Evolutionary conservation across 2,113 vertebrate genomes (phyloP).

Genomic region (Larimichthys crocea): DNA sequence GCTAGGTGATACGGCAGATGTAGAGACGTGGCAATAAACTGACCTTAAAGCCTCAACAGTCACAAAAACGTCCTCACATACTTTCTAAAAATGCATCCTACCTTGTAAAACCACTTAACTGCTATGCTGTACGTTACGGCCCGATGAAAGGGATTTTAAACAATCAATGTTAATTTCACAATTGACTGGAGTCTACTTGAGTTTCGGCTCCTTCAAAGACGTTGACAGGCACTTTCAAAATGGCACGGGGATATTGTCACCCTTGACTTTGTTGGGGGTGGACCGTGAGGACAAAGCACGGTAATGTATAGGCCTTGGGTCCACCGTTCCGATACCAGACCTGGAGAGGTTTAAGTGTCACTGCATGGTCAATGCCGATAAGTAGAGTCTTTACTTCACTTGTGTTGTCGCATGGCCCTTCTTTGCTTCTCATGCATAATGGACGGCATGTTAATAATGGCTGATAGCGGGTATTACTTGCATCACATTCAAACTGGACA

Average conservation of each 20-base stretch:
- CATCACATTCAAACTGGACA: slow-evolving; percentile 50
- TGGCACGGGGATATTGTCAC: slow-evolving; percentile 16
- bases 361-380: slow-evolving; percentile 10
- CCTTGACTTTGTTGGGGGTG: slow-evolving; percentile 38
- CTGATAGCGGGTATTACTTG: slow-evolving; percentile 52
- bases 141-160: background rate
- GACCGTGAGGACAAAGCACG: slow-evolving; percentile 22
- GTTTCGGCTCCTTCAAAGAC: slow-evolving; percentile 30
- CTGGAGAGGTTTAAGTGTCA: slow-evolving; percentile 61
- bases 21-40: background rate
- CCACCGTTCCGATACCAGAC: slow-evolving; percentile 43
- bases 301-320: slow-evolving; percentile 54
- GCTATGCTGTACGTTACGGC: background rate
- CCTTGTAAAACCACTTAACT: background rate
- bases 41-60: background rate
- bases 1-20: slow-evolving; percentile 39
- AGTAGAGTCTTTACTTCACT: slow-evolving; percentile 45
- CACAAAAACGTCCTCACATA: background rate
- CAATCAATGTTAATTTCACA: slow-evolving; percentile 2
- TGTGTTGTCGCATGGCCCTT: slow-evolving; percentile 11
- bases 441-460: slow-evolving; percentile 46
- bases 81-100: background rate
- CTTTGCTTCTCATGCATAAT: slow-evolving; percentile 74
- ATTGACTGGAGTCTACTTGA: slow-evolving; percentile 6
- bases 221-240: slow-evolving; percentile 43